These are phyloP conservation scores for Dryobota labecula DNA, from an alignment of 2,888 invertebrate genomes.

Conservation along the genomic window DNA sequence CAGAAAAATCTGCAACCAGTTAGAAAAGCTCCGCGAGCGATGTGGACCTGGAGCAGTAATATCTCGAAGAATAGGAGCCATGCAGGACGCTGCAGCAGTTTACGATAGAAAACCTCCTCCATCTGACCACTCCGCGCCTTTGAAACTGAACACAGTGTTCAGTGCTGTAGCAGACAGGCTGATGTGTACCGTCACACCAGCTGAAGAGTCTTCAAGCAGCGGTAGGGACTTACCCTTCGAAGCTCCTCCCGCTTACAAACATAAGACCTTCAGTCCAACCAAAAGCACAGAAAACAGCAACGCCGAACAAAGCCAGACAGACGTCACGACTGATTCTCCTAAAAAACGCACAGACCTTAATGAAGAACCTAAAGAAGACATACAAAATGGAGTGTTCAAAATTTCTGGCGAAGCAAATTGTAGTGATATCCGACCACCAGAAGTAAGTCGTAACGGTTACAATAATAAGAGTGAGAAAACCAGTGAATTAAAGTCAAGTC, in stretches of 20 bases:
- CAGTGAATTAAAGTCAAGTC: constrained; percentile 82
- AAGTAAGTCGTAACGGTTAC: constrained; percentile 81
- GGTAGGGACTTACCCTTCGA: constrained; percentile 87
- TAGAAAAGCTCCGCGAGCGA: constrained; percentile 95
- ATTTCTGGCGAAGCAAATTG: constrained; percentile 87
- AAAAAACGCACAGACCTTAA: constrained; percentile 78
- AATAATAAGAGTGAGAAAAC: constrained; percentile 81
- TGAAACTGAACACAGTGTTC: constrained; percentile 89
- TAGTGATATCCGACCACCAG: constrained; percentile 85
- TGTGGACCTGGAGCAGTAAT: constrained; percentile 94
- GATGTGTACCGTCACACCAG: constrained; percentile 88
- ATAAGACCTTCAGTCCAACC: constrained; percentile 88
- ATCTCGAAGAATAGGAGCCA: constrained; percentile 94
- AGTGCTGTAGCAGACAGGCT: constrained; percentile 89
- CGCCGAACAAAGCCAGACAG: constrained; percentile 85
- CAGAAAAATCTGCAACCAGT: constrained; percentile 94
- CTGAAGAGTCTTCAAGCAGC: constrained; percentile 88
- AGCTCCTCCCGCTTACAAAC: constrained; percentile 85
- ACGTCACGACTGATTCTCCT: constrained; percentile 85
- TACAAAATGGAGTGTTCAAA: constrained; percentile 86
- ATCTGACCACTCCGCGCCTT: constrained; percentile 85
- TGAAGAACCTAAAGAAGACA: constrained; percentile 80
- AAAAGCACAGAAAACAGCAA: constrained; percentile 84
- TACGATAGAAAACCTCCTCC: constrained; percentile 89
- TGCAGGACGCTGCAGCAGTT: constrained; percentile 94